phyloP scores from a whole-genome alignment of 2,113 vertebrate genomes.

The Vireo altiloquus region DNA sequence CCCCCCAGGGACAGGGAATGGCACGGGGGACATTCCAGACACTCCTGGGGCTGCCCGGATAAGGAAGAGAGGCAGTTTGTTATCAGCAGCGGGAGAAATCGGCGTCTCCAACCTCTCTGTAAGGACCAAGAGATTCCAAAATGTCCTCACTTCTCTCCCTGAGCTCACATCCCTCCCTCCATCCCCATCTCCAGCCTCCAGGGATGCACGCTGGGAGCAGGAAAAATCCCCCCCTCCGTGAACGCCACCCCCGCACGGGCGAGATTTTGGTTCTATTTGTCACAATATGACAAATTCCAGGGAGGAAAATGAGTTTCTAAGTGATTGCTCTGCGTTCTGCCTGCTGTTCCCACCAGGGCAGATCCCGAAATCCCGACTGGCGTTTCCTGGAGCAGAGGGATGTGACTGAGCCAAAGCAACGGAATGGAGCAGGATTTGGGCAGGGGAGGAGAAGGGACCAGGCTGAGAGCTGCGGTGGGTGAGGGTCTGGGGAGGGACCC shows the following conservation, averaged over 20 bases:
- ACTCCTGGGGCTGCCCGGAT: rapidly evolving
- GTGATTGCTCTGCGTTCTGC: background rate
- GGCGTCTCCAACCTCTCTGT: background rate
- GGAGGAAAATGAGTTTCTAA: background rate
- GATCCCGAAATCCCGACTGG: background rate
- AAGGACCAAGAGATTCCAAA: background rate
- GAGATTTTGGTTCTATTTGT: background rate
- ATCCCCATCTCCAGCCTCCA: background rate
- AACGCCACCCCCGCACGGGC: rapidly evolving
- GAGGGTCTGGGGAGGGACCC: background rate
- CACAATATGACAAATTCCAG: background rate
- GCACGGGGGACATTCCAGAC: background rate
- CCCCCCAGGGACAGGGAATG: background rate
- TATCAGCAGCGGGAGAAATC: background rate
- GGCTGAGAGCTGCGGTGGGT: background rate
- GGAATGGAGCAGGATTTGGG: background rate
- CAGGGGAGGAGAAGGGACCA: rapidly evolving
- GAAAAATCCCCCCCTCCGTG: background rate
- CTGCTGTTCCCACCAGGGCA: background rate
- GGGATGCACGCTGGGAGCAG: background rate
- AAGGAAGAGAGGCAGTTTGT: no score
- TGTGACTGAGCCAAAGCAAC: background rate
- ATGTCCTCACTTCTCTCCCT: background rate
- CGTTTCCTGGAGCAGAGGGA: background rate
- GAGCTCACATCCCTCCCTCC: background rate